These are phyloP conservation scores for Cyanocitta stelleri DNA, from an alignment of 2,113 vertebrate genomes.

Conservation along the genomic window DNA sequence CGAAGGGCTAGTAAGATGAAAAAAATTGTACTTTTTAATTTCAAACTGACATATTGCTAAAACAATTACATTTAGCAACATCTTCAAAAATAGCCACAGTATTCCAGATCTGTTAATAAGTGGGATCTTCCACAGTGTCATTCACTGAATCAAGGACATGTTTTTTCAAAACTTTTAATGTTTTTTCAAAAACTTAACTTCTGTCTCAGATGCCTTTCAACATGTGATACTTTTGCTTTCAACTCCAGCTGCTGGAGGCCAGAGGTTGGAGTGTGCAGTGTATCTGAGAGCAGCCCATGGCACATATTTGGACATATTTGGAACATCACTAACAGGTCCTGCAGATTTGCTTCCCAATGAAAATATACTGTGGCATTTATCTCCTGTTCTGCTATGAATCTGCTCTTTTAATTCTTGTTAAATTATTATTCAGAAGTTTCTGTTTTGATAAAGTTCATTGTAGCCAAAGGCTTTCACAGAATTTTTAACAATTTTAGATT, in stretches of 20 bases:
- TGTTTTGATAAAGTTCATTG: slow-evolving; percentile 5
- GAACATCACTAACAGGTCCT: background rate
- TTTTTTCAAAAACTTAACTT: background rate
- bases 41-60: background rate
- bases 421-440: slow-evolving; percentile 30
- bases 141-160: background rate
- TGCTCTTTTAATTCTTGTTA: slow-evolving; percentile 42
- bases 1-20: background rate
- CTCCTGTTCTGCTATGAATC: slow-evolving; percentile 42
- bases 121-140: background rate
- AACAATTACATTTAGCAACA: background rate
- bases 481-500: background rate
- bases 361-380: slow-evolving; percentile 65
- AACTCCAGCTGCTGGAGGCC: background rate
- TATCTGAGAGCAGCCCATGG: background rate
- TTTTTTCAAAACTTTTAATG: background rate
- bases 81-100: background rate
- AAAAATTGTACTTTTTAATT: background rate
- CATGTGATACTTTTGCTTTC: background rate
- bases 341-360: background rate
- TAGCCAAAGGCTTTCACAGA: slow-evolving; percentile 29
- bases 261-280: background rate
- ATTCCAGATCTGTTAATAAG: background rate
- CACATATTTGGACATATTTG: background rate
- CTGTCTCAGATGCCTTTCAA: background rate